These are phyloP conservation scores for Coregonus ussuriensis DNA, from an alignment of 2,797 vertebrate genomes.

Conservation along the genomic window DNA sequence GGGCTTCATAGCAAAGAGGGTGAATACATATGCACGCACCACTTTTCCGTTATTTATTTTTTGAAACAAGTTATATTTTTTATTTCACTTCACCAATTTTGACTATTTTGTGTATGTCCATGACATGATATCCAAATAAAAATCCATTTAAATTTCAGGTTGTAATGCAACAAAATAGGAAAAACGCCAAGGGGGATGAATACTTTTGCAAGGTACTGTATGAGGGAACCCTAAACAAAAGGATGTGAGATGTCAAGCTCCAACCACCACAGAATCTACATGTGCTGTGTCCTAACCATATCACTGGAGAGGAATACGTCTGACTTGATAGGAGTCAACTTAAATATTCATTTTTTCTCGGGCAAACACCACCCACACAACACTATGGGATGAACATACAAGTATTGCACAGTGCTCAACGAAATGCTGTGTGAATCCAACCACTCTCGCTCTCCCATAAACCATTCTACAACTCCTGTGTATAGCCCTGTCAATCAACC, in stretches of 20 bases:
- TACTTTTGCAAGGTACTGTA: no score
- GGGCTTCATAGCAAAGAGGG: no score
- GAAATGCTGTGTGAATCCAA: conserved; percentile 89
- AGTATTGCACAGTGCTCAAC: conserved; percentile 97
- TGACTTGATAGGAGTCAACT: conserved; percentile 44
- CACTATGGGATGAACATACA: conserved; percentile 76
- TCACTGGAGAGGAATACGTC: conserved; percentile 62
- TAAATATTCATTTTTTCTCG: conserved; percentile 26
- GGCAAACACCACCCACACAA: conserved; percentile 61
- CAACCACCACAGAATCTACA: conserved; percentile 67
- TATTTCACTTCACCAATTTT: no score
- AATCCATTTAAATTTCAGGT: no score
- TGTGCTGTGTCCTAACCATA: conserved; percentile 74
- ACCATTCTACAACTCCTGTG: conserved; percentile 52
- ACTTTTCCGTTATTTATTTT: no score
- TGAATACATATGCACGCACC: no score
- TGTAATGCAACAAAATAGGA: no score
- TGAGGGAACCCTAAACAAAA: conserved; percentile 48
- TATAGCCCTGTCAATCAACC: conserved; percentile 78
- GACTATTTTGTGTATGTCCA: no score
- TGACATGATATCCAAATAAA: no score
- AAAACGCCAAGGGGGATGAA: no score
- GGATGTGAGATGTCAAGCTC: conserved; percentile 59
- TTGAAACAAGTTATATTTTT: no score
- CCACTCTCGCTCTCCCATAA: conserved; percentile 52